Percentiles rank a stretch among this genome's conserved stretches.
These are phyloP conservation scores for Geophilus truncorum DNA, from an alignment of 2,888 invertebrate genomes.

Conservation along the genomic window DNA sequence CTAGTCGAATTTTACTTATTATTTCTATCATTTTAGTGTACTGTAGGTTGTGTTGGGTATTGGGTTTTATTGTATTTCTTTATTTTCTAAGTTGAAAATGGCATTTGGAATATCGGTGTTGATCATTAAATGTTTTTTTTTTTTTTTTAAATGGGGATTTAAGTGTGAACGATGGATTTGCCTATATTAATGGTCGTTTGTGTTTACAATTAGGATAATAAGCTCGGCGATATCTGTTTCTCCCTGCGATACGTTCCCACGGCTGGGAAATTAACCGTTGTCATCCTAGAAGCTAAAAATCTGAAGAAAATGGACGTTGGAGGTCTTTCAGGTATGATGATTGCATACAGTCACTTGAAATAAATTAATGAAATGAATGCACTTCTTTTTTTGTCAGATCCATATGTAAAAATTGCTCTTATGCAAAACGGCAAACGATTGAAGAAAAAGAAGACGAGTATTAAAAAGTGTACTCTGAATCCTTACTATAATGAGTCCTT, in stretches of 20 bases:
- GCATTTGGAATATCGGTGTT: not conserved
- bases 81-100: not conserved
- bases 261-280: constrained; percentile 82
- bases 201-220: no score
- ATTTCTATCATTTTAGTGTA: no score
- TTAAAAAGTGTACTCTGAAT: constrained; percentile 76
- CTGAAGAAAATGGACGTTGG: constrained; percentile 90
- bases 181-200: constrained; percentile 74
- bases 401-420: constrained; percentile 87
- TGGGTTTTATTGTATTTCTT: no score
- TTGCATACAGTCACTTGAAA: not conserved
- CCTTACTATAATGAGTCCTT: constrained; percentile 92
- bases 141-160: constrained; percentile 57
- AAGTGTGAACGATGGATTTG: no score
- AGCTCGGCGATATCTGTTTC: constrained; percentile 86
- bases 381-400: constrained; percentile 58
- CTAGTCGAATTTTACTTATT: not conserved
- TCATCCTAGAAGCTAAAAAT: constrained; percentile 84
- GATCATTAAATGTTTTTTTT: not conserved
- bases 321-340: constrained; percentile 72
- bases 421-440: constrained; percentile 81
- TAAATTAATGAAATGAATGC: not conserved
- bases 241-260: constrained; percentile 86
- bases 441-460: constrained; percentile 89
- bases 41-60: not conserved